Evolutionary conservation across 2,888 invertebrate genomes (phyloP), one percentile per base, ranked within the genome.

Genomic region (Apodemia duryi): DNA sequence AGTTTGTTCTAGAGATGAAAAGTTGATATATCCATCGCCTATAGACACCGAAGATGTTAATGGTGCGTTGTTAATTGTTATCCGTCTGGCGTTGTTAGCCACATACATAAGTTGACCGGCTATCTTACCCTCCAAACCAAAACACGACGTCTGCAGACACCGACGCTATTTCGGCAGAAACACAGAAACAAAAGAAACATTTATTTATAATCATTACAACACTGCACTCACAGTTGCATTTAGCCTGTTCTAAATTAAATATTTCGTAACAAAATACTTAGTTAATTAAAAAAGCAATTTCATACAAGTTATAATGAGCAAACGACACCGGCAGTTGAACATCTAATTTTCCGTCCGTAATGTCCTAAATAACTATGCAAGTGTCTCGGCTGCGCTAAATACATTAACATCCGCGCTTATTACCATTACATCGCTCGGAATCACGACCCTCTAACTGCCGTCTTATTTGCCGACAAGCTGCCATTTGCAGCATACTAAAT

Each of bases 401-500:
- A 67, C 68, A 73, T 75, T 75, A 74, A 72, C 68, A 68, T 74
- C 69, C 65, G 81, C 72, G 82, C 85, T 85, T 79, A 86, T 86
- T 82, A 85, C 77, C 74, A 73, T 75, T 77, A 75, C 77, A 73
- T 66, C 78, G 77, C 78, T 54, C 54, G 84, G 80, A 85, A 85
- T 90, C 89, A 85, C 84, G 83, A 82, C 76, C 79, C 83, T 88
- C 87, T 86, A 86, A 83, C 86, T 86, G 80, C 86, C 80, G 85
- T 81, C 88, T 90, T 87, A 91, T 91, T 90, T 90, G 77, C 88
- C 80, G 86, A 88, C 84, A 77, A 82, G 77, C 74, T 76, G 68
- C 64, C 63, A 65, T 49, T 61, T 49, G 49, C 43, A 65, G 43
- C 4, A 13, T 13, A 43, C 4, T 43, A 35, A 73, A 74, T 75